These are phyloP conservation scores for Anabacerthia variegaticeps DNA, from an alignment of 2,797 vertebrate genomes.

Conservation along the genomic window DNA sequence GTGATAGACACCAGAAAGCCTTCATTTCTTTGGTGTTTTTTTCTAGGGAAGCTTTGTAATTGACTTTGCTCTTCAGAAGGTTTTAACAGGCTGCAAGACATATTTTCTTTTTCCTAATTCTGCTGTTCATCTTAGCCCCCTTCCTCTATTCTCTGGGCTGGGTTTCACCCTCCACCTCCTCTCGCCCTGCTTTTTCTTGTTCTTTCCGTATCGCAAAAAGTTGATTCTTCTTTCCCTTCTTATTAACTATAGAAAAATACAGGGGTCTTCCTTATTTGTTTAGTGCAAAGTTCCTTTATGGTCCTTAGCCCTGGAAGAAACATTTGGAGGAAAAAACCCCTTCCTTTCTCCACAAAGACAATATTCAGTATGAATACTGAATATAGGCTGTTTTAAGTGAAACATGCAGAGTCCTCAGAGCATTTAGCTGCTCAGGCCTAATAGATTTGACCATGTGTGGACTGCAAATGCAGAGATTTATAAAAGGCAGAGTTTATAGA, in stretches of 20 bases:
- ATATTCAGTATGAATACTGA: background rate
- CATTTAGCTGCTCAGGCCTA: background rate
- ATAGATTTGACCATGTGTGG: background rate
- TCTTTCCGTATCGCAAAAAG: background rate
- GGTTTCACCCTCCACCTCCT: fast-evolving
- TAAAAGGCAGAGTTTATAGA: background rate
- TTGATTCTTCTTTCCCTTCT: background rate
- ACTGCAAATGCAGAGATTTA: background rate
- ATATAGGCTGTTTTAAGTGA: background rate
- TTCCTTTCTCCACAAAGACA: background rate
- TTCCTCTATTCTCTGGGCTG: background rate
- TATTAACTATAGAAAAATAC: background rate
- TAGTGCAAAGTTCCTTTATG: background rate
- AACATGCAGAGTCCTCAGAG: background rate
- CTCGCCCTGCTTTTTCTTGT: background rate
- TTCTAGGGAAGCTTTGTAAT: background rate
- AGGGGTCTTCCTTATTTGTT: background rate
- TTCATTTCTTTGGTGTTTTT: background rate
- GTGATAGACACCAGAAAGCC: background rate
- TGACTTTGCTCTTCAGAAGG: background rate
- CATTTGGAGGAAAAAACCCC: background rate
- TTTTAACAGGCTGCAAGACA: background rate
- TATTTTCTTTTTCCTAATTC: background rate
- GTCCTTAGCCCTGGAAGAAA: background rate
- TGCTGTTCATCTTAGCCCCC: background rate